These are phyloP conservation scores for Dolichomitus sp. DNA, from an alignment of 2,888 invertebrate genomes.

Conservation along the genomic window DNA sequence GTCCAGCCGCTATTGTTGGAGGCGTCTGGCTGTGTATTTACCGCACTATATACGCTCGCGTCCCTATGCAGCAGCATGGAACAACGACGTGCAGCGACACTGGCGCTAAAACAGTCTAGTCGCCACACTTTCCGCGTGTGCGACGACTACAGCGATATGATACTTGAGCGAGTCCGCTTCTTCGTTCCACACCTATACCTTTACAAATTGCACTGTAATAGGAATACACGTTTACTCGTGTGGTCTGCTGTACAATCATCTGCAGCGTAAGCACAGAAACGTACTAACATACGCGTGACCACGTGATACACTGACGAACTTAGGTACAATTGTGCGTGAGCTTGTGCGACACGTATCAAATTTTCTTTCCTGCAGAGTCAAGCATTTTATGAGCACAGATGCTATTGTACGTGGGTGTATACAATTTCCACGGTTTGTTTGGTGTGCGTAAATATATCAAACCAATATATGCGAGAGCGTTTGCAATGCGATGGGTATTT, in stretches of 20 bases:
- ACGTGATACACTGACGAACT: not conserved
- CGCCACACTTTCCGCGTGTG: slow-evolving; percentile 20
- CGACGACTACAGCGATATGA: slow-evolving; percentile 1
- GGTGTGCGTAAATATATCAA: not conserved
- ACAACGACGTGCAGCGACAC: slow-evolving; percentile 45
- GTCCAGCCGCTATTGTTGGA: slow-evolving; percentile 67
- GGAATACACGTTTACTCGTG: slow-evolving; percentile 15
- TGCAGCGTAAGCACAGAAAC: not conserved
- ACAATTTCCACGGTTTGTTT: slow-evolving; percentile 9
- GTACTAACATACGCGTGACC: not conserved
- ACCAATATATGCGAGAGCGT: not conserved
- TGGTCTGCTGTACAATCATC: slow-evolving; percentile 23
- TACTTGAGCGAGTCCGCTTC: slow-evolving; percentile 14
- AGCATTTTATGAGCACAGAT: slow-evolving; percentile 35
- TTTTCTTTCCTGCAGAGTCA: slow-evolving; percentile 39
- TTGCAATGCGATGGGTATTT: not conserved
- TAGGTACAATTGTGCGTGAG: slow-evolving; percentile 36
- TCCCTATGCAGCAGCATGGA: slow-evolving; percentile 46
- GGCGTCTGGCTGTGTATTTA: slow-evolving; percentile 62
- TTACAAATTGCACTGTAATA: slow-evolving; percentile 21
- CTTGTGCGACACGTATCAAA: slow-evolving; percentile 18
- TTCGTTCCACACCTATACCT: slow-evolving; percentile 32
- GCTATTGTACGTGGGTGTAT: slow-evolving; percentile 16
- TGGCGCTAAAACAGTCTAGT: slow-evolving; percentile 52
- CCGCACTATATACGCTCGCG: slow-evolving; percentile 35